A percentile compares a stretch with the other conserved stretches of the same genome.
phyloP scores from a whole-genome alignment of 2,888 invertebrate genomes.

The Apocheima hispidaria region DNA sequence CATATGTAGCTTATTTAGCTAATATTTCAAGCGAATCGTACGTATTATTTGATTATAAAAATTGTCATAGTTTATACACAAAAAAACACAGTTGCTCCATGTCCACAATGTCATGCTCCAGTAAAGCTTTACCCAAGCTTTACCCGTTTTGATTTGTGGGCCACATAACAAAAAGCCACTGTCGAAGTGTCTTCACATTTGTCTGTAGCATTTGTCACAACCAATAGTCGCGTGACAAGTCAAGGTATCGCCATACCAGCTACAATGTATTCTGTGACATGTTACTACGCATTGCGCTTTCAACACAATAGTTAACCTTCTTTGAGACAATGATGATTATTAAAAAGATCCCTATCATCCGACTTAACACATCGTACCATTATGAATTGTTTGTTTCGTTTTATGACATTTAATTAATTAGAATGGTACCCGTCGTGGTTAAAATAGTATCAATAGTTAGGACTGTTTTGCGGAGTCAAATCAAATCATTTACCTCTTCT shows the following conservation, averaged over 20 bases:
- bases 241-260: constrained; percentile 40
- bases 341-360: constrained; percentile 46
- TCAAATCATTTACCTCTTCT: too few species aligned
- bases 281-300: constrained; percentile 44
- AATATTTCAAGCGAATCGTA: too few species aligned
- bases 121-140: not conserved
- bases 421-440: too few species aligned
- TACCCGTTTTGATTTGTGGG: not conserved
- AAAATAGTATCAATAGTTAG: too few species aligned
- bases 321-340: constrained; percentile 52
- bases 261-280: not conserved
- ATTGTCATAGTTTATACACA: too few species aligned
- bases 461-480: too few species aligned
- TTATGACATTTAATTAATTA: constrained; percentile 38
- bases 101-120: too few species aligned
- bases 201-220: constrained; percentile 37
- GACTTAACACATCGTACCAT: constrained; percentile 40
- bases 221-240: constrained; percentile 48
- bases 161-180: constrained; percentile 3
- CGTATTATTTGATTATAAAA: too few species aligned
- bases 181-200: constrained; percentile 1
- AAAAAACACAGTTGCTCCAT: too few species aligned
- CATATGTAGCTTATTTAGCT: too few species aligned
- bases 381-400: constrained; percentile 39
- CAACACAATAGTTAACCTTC: constrained; percentile 53